A percentile compares a stretch with the other conserved stretches of the same genome.
These are phyloP conservation scores for Hemibagrus guttatus DNA, from an alignment of 2,797 vertebrate genomes.

Conservation along the genomic window DNA sequence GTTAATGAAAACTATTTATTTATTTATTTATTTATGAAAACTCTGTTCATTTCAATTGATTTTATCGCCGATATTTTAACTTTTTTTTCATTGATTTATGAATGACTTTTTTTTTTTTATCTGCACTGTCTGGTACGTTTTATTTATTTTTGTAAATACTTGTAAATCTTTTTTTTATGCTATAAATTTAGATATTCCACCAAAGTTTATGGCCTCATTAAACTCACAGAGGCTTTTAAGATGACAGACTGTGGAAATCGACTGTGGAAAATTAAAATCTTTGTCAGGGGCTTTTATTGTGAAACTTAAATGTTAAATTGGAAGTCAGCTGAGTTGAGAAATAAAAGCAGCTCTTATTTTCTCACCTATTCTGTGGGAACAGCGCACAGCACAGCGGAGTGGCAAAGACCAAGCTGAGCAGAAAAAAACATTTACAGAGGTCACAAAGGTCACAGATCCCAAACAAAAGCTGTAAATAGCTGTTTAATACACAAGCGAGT, in stretches of 20 bases:
- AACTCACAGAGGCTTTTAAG: background rate
- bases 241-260: background rate
- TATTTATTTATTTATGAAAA: background rate
- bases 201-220: background rate
- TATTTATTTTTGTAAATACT: background rate
- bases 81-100: background rate
- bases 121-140: background rate
- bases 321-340: conserved; percentile 20
- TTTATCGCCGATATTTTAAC: background rate
- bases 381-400: conserved; percentile 96
- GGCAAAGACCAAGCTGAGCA: conserved; percentile 91
- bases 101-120: background rate
- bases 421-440: conserved; percentile 49
- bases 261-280: too few species aligned
- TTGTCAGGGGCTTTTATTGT: background rate
- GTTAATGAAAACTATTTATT: background rate
- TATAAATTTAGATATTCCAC: background rate
- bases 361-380: conserved; percentile 96
- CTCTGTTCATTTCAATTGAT: background rate
- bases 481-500: conserved; percentile 55
- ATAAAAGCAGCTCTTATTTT: background rate
- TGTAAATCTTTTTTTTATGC: background rate
- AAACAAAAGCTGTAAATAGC: background rate
- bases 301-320: background rate
- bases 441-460: conserved; percentile 15